These are phyloP conservation scores for Kryptolebias ocellatus DNA, from an alignment of 2,797 vertebrate genomes.

Conservation along the genomic window DNA sequence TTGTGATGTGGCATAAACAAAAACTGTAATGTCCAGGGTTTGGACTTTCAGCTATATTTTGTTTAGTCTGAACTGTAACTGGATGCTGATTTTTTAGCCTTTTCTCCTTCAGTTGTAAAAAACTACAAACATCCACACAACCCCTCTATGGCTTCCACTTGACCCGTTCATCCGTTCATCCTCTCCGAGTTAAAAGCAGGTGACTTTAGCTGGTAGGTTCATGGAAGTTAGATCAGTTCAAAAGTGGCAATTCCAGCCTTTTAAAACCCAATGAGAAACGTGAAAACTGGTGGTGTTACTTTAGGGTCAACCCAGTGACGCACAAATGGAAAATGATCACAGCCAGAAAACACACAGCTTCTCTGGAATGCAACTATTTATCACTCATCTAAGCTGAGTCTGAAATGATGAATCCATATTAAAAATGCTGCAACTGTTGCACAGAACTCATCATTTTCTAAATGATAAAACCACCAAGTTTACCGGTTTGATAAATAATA, in stretches of 20 bases:
- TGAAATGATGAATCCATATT: background rate
- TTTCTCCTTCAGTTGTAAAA: background rate
- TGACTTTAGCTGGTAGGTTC: conserved; percentile 10
- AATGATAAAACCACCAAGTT: too few relatives aligned
- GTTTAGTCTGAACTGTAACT: background rate
- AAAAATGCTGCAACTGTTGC: background rate
- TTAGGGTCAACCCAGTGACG: too few relatives aligned
- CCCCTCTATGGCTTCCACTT: conserved; percentile 1
- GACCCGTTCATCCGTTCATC: background rate
- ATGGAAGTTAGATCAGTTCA: background rate
- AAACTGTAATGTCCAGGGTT: background rate
- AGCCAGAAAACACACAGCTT: too few relatives aligned
- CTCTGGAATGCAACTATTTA: too few relatives aligned
- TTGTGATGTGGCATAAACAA: too few relatives aligned
- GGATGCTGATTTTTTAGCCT: background rate
- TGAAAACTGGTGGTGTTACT: too few relatives aligned
- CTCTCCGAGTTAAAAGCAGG: conserved; percentile 4
- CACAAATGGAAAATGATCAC: too few relatives aligned
- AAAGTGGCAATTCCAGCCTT: background rate
- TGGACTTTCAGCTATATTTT: too few relatives aligned
- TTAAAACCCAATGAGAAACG: too few relatives aligned
- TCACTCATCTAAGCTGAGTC: background rate
- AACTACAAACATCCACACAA: conserved; percentile 1
- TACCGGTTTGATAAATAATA: too few relatives aligned
- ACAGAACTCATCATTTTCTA: too few relatives aligned